These are phyloP conservation scores for Arctopsyche grandis DNA, from an alignment of 1,140 invertebrate genomes.

Conservation along the genomic window DNA sequence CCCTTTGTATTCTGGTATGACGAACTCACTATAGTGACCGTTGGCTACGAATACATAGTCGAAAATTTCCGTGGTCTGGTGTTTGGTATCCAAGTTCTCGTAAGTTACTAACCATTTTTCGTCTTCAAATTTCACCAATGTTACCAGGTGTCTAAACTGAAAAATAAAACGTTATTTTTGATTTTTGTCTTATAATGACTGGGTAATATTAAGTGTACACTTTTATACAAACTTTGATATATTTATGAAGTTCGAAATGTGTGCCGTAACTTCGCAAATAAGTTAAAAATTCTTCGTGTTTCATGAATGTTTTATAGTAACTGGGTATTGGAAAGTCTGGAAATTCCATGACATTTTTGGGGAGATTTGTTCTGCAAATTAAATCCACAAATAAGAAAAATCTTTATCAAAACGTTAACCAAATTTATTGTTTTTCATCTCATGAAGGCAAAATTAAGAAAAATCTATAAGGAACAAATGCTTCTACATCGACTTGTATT, in stretches of 20 bases:
- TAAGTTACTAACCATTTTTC: conserved; percentile 68
- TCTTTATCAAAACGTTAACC: too few relatives aligned
- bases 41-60: conserved; percentile 86
- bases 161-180: neutral
- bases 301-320: conserved; percentile 77
- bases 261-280: conserved; percentile 84
- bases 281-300: conserved; percentile 78
- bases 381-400: conserved; percentile 15
- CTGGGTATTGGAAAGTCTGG: conserved; percentile 73
- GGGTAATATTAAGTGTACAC: neutral
- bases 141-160: conserved; percentile 67
- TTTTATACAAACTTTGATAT: conserved; percentile 73
- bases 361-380: conserved; percentile 63
- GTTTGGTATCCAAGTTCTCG: conserved; percentile 59
- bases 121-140: conserved; percentile 67
- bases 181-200: too few relatives aligned
- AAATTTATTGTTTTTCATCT: too few relatives aligned
- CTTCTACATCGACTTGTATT: too few relatives aligned
- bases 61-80: conserved; percentile 64
- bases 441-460: too few relatives aligned
- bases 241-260: conserved; percentile 72
- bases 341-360: conserved; percentile 62
- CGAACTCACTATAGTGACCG: conserved; percentile 77
- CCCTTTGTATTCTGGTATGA: conserved; percentile 69
- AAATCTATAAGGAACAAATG: too few relatives aligned